Conservation (phyloP, 2,113 vertebrate species). For the Macroglossus sobrinus region DNA sequence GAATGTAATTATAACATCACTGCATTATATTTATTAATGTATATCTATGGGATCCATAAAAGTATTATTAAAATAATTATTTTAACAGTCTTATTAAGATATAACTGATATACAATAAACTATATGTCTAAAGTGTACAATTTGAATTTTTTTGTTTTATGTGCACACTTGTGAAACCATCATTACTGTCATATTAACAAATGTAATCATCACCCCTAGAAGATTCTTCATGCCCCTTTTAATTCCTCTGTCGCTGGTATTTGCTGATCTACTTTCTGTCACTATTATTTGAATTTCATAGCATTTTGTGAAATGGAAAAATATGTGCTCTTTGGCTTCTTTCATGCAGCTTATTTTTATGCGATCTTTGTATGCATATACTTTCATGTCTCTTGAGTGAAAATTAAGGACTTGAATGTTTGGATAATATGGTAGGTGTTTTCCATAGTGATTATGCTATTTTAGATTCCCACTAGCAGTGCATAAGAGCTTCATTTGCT, state of each 20-base stretch:
- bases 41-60: background rate
- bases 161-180: background rate
- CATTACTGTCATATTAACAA: background rate
- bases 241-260: background rate
- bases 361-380: background rate
- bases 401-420: background rate
- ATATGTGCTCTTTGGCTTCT: background rate
- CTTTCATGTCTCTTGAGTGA: background rate
- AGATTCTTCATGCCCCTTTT: background rate
- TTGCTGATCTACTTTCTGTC: background rate
- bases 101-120: background rate
- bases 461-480: background rate
- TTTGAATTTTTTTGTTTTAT: background rate
- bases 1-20: background rate
- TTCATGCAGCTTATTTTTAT: background rate
- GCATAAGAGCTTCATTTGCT: background rate
- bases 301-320: background rate
- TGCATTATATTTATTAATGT: background rate
- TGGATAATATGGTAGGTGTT: background rate
- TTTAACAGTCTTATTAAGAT: background rate
- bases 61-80: constrained; percentile 3
- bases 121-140: background rate
- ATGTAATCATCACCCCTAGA: background rate
- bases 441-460: background rate
- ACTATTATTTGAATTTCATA: background rate